These are phyloP conservation scores for Oreonectes daqikongensis DNA, from an alignment of 2,797 vertebrate genomes.

Conservation along the genomic window DNA sequence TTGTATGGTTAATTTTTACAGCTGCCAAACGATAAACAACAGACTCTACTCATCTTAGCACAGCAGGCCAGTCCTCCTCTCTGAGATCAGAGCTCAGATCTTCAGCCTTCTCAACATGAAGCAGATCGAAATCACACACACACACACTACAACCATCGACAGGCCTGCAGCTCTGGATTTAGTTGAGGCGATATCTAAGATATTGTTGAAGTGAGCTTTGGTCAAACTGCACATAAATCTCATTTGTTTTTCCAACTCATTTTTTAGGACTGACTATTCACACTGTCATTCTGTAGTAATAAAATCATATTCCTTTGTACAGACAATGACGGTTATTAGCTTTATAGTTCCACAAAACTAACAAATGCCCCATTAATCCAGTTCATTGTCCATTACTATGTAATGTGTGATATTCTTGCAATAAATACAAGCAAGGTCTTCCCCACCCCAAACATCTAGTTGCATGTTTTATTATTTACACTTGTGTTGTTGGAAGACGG, in stretches of 20 bases:
- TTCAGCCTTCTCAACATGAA: constrained; percentile 13
- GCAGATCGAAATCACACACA: constrained; percentile 9
- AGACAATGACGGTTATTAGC: too few species aligned
- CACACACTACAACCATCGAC: not conserved
- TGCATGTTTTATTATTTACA: constrained; percentile 1
- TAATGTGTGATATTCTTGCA: not conserved
- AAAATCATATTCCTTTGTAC: too few species aligned
- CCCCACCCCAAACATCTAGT: not conserved
- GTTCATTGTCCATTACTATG: too few species aligned
- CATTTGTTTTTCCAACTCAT: too few species aligned
- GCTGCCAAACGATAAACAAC: constrained; percentile 43
- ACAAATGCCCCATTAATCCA: too few species aligned
- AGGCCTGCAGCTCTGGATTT: not conserved
- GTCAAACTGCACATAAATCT: too few species aligned
- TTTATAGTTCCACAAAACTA: too few species aligned
- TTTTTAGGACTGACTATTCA: too few species aligned
- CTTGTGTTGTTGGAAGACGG: not conserved
- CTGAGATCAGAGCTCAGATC: constrained; percentile 21
- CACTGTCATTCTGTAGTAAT: too few species aligned
- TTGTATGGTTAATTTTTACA: constrained; percentile 13
- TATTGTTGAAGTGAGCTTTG: too few species aligned
- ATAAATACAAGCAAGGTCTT: not conserved
- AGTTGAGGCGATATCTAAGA: not conserved
- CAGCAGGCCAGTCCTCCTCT: constrained; percentile 2
- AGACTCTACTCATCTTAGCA: constrained; percentile 30